Percentiles rank a stretch among this genome's conserved stretches.
phyloP scores from a whole-genome alignment of 2,888 invertebrate genomes.

The Prenolepis imparis region DNA sequence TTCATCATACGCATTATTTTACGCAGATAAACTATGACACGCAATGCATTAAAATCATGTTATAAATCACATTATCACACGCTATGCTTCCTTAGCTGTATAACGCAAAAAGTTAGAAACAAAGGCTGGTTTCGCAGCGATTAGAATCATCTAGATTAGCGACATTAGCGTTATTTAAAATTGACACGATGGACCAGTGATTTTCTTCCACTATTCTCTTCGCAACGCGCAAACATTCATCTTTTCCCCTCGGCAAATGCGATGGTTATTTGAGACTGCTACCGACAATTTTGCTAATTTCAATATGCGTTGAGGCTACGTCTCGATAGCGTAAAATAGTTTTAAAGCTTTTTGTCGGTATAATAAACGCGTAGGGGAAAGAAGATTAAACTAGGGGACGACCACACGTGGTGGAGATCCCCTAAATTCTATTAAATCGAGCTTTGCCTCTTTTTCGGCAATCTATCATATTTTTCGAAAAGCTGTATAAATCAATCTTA shows the following conservation, averaged over 20 bases:
- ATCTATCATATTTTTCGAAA: background rate
- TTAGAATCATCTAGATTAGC: background rate
- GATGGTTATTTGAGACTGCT: conserved; percentile 11
- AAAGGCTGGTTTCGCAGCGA: background rate
- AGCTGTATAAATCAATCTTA: conserved; percentile 5
- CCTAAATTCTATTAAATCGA: background rate
- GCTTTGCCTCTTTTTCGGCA: background rate
- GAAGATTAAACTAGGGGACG: background rate
- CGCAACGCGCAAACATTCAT: background rate
- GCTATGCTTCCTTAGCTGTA: background rate
- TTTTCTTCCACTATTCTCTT: background rate
- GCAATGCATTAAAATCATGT: background rate
- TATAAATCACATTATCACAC: conserved; percentile 2
- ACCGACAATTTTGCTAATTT: background rate
- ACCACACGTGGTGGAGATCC: background rate
- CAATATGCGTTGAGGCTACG: background rate
- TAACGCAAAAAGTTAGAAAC: conserved; percentile 1
- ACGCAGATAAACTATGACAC: background rate
- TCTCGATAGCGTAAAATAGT: background rate
- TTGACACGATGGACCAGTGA: background rate
- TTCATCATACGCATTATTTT: background rate
- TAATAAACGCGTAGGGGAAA: background rate
- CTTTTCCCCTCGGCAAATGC: background rate
- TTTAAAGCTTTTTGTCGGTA: background rate
- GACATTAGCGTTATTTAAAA: background rate